Percentiles rank a stretch among this genome's conserved stretches.
Evolutionary conservation across 2,888 invertebrate species (phyloP).

Genomic region (Hetaerina titia): DNA sequence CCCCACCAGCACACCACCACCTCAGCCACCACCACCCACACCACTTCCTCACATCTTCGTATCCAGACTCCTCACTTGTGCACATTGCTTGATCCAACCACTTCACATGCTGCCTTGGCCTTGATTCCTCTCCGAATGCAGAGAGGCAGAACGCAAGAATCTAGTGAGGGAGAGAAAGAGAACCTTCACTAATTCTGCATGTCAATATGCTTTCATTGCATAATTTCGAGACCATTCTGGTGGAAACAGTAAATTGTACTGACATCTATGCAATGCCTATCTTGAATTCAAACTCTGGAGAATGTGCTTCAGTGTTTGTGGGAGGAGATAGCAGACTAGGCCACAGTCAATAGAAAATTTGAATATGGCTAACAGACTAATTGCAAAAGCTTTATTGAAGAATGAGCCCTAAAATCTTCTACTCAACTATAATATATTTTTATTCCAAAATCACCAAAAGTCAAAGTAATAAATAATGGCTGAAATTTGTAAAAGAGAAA

Average conservation of each 20-base stretch:
- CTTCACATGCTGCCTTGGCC: background rate
- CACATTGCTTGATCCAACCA: constrained; percentile 40
- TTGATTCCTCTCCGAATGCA: background rate
- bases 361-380: too few relatives aligned
- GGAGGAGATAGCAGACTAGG: too few relatives aligned
- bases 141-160: background rate
- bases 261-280: too few relatives aligned
- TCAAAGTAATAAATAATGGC: background rate
- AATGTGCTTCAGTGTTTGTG: too few relatives aligned
- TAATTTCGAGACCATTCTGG: background rate
- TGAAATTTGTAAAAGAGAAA: background rate
- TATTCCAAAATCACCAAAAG: background rate
- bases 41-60: constrained; percentile 57
- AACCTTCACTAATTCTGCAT: background rate
- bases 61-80: constrained; percentile 48
- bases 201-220: background rate
- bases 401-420: too few relatives aligned
- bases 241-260: too few relatives aligned
- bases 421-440: too few relatives aligned
- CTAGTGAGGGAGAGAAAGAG: background rate
- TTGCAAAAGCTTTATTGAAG: too few relatives aligned
- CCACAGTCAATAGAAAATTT: too few relatives aligned
- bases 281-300: too few relatives aligned
- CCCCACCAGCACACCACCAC: constrained; percentile 14
- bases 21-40: constrained; percentile 52